Conservation (phyloP, 2,797 vertebrate species). For the Sebastes aleutianus region DNA sequence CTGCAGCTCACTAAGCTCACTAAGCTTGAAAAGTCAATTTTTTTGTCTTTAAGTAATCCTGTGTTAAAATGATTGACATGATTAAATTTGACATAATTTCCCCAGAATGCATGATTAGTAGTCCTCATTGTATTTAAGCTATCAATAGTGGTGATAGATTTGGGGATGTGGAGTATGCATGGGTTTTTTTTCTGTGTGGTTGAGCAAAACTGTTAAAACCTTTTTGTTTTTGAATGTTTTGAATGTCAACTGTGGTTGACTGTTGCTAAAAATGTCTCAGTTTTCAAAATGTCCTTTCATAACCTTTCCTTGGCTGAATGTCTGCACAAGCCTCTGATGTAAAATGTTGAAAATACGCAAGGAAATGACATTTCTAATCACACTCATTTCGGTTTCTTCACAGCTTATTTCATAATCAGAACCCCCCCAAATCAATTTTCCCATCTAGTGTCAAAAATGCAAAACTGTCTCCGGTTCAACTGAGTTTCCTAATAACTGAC, state of each 20-base stretch:
- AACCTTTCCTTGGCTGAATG: not conserved
- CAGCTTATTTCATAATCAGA: not conserved
- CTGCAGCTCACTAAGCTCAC: not conserved
- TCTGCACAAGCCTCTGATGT: not conserved
- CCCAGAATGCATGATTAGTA: too few species aligned
- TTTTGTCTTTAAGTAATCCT: not conserved
- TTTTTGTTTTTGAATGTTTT: not conserved
- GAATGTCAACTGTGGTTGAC: not conserved
- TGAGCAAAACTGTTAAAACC: constrained; percentile 6
- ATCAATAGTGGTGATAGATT: not conserved
- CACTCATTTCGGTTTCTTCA: not conserved
- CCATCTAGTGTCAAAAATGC: not conserved
- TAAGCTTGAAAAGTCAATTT: not conserved
- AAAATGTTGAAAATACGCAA: not conserved
- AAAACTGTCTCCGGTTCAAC: not conserved
- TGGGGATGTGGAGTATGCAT: not conserved
- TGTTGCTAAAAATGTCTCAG: not conserved
- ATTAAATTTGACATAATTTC: not conserved
- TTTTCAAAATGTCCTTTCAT: constrained; percentile 3
- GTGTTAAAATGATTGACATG: not conserved
- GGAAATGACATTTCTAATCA: not conserved
- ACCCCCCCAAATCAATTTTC: not conserved
- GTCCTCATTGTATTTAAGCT: not conserved
- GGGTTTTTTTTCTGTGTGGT: not conserved
- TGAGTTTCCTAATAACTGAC: not conserved